Percentiles rank a stretch among this genome's conserved stretches.
These are phyloP conservation scores for Timandra comae DNA, from an alignment of 2,888 invertebrate genomes.

Conservation along the genomic window DNA sequence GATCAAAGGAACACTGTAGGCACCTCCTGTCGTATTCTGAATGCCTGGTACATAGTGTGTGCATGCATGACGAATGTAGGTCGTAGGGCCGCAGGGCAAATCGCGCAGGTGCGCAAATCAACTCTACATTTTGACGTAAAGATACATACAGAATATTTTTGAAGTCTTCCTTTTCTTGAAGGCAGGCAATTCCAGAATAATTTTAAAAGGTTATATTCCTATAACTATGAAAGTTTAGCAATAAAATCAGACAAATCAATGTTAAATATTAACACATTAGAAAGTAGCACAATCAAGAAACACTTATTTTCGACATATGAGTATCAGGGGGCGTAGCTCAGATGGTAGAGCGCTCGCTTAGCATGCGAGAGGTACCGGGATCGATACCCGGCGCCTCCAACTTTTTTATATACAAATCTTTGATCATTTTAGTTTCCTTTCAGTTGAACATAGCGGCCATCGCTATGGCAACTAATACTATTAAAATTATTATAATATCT, in stretches of 20 bases:
- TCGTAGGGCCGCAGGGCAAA: slow-evolving; percentile 31
- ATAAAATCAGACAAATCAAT: too few species aligned
- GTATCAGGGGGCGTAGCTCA: slow-evolving; percentile 57
- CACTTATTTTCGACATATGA: too few species aligned
- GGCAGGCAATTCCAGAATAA: too few species aligned
- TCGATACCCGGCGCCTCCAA: slow-evolving; percentile 74
- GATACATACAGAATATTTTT: too few species aligned
- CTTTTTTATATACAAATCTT: background rate
- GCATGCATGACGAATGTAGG: slow-evolving; percentile 33
- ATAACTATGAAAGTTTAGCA: too few species aligned
- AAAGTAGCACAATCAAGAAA: too few species aligned
- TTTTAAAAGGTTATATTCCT: too few species aligned
- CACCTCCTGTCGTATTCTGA: slow-evolving; percentile 43
- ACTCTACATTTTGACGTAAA: too few species aligned
- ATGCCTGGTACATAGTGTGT: slow-evolving; percentile 37
- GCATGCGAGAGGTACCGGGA: slow-evolving; percentile 76
- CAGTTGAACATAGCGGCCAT: background rate
- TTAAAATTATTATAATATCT: too few species aligned
- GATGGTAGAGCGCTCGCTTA: slow-evolving; percentile 70
- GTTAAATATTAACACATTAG: too few species aligned
- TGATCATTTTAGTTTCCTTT: background rate
- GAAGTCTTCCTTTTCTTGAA: too few species aligned
- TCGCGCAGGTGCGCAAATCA: slow-evolving; percentile 18
- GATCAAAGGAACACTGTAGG: slow-evolving; percentile 47
- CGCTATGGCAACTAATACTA: too few species aligned